These are phyloP conservation scores for Erannis defoliaria DNA, from an alignment of 2,888 invertebrate genomes.

Conservation along the genomic window DNA sequence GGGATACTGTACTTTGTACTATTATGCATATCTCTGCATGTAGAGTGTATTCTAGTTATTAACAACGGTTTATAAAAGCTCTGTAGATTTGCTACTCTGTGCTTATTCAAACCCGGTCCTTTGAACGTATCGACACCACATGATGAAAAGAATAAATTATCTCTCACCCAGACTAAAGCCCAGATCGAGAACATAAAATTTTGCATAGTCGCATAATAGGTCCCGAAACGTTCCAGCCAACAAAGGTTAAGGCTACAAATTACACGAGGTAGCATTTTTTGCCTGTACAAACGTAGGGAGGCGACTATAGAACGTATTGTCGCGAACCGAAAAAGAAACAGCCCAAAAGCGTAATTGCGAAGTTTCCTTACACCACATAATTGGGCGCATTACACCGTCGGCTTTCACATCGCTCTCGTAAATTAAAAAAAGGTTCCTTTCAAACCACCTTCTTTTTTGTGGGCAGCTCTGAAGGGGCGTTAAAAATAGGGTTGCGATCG, in stretches of 20 bases:
- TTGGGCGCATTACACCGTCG: slow-evolving; percentile 61
- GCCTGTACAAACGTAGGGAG: slow-evolving; percentile 49
- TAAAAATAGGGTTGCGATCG: slow-evolving; percentile 55
- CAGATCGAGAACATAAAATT: slow-evolving; percentile 58
- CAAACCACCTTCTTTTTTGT: slow-evolving; percentile 64
- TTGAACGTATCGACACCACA: slow-evolving; percentile 44
- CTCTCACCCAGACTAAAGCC: slow-evolving; percentile 43
- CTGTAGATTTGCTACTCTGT: neutral
- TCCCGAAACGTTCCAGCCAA: slow-evolving; percentile 54
- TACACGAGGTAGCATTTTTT: slow-evolving; percentile 59
- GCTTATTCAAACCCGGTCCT: slow-evolving; percentile 7
- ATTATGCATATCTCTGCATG: no score
- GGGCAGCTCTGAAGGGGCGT: slow-evolving; percentile 58
- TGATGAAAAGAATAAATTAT: slow-evolving; percentile 63
- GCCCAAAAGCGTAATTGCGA: slow-evolving; percentile 62
- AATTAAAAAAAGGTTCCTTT: slow-evolving; percentile 71
- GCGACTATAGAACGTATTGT: slow-evolving; percentile 50
- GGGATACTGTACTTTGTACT: no score
- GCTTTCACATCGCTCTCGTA: slow-evolving; percentile 70
- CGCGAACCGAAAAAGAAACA: slow-evolving; percentile 57
- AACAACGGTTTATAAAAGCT: neutral
- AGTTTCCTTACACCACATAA: slow-evolving; percentile 69
- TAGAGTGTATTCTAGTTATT: no score
- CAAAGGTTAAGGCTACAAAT: slow-evolving; percentile 69
- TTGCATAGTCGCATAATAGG: slow-evolving; percentile 62